A percentile compares a stretch with the other conserved stretches of the same genome.
These are phyloP conservation scores for Periplaneta americana DNA, from an alignment of 1,140 invertebrate genomes.

Conservation along the genomic window DNA sequence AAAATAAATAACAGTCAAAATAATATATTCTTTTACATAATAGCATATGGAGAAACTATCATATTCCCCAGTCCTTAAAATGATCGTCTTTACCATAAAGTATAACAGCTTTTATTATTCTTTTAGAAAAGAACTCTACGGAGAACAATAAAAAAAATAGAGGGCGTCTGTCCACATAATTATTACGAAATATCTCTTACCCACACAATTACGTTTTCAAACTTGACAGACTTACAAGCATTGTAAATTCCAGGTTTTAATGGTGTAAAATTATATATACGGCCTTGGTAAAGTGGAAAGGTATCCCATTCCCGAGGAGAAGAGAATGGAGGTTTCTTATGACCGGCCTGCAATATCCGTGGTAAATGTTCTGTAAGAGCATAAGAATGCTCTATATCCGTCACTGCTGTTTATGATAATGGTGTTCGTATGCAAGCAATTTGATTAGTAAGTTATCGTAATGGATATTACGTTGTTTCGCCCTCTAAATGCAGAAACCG, in stretches of 20 bases:
- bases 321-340: too few relatives aligned
- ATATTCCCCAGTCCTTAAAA: too few relatives aligned
- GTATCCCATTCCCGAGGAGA: background rate
- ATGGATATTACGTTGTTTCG: background rate
- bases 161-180: background rate
- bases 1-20: too few relatives aligned
- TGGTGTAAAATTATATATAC: background rate
- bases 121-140: background rate
- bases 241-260: background rate
- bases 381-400: too few relatives aligned
- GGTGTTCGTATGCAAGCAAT: background rate
- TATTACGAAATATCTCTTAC: background rate
- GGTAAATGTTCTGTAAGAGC: background rate
- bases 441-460: background rate
- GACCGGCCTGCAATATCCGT: background rate
- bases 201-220: background rate
- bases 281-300: background rate
- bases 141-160: background rate
- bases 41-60: too few relatives aligned
- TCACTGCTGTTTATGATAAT: background rate
- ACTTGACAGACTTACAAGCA: background rate
- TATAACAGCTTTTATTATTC: too few relatives aligned
- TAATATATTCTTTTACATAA: too few relatives aligned
- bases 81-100: too few relatives aligned
- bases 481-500: background rate